Base-by-base conservation (phyloP, 2,113 vertebrate genomes). In the Prietella phreatophila region DNA sequence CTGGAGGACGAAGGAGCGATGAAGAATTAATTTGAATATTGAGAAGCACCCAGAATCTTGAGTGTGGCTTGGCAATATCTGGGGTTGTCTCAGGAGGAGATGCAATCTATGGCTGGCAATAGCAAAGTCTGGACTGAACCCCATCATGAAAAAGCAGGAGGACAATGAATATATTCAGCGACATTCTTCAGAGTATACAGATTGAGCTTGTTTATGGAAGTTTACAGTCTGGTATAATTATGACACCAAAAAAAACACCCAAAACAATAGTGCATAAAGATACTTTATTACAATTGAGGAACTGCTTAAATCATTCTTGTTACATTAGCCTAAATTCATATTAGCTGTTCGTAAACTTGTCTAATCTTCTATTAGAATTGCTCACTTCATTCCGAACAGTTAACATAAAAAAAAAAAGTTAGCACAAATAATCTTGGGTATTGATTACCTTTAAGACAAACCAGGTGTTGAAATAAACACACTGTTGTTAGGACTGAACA, bases 281-380 rank as follows among this genome's bases (percentile, higher is more conserved):
- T 55, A 81, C 53, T 90, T 90, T 90, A 88, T 88, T 90, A 88
- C 78, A 88, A 81, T 20, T 39, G 30, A 58, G 19, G 84, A 87
- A 30, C 81, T 56, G 36, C 22, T 82, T 83, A 81, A n/a, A 58
- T 73, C 15, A 67, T 76, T 7, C 53, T 80, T 8, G 47, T 1
- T 11, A 33, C 69, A 25, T 83, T 82, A 58, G 61, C n/a, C 53
- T n/a, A 50, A 47, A 25, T 50, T 50, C 33, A 47, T 69, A 50
- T n/a, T 69, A 47, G 85, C 85, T 47, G 15, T 53, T 22, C 33
- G 22, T 27, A 53, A 5, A 30, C 11, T 13, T 39, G 20, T 39
- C 30, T 22, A 76, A n/a, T 65, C n/a, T 50, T 36, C 15, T 33
- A 69, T 42, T 73, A n/a, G 47, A 79, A 60, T 53, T 69, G 81